Evolutionary conservation across 2,113 vertebrate species (phyloP), one percentile per base, ranked within the genome.

Genomic region (Anoura caudifer): DNA sequence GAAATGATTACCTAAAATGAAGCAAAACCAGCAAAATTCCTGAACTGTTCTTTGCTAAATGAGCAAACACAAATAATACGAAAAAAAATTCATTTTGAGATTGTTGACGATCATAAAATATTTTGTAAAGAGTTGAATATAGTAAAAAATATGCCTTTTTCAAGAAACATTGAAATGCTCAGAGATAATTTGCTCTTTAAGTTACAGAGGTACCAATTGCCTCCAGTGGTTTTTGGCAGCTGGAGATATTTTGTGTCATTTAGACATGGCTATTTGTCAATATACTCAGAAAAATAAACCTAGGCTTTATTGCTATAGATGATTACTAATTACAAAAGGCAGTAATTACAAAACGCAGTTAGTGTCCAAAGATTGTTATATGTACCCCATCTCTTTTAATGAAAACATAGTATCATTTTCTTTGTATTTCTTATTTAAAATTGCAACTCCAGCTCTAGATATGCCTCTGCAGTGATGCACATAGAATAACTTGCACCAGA

Each of bases 381-480:
- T 89, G 26, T 43, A 76, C 80, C 84, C 56, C 70, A 95, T 69
- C 9, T 87, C 47, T 92, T 84, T 80, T 87, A 85, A 96, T 54
- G n/a, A 38, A 96, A 97, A 45, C 26, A 24, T 47, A 47, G 12
- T 80, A 88, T 92, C 84, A 20, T 87, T 92, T 38, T 17, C 24
- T 90, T 90, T 96, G 63, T 92, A 50, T 87, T 94, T 96, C 63
- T 79, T 50, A 73, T 79, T 94, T 54, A 75, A 87, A 97, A 75
- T 50, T 90, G 17, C 28, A 89, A 83, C 9, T 69, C 43, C 19
- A 93, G 26, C 26, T 93, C 45, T 79, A 24, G 24, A 75, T 93
- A 67, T 87, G n/a, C 41, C 91, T 80, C 73, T 84, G 7, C 6
- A 43, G 56, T 87, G 36, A 63, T 94, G 7, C 20, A 87, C 15